phyloP scores from a whole-genome alignment of 2,888 invertebrate genomes.

The Morinoia aosen region DNA sequence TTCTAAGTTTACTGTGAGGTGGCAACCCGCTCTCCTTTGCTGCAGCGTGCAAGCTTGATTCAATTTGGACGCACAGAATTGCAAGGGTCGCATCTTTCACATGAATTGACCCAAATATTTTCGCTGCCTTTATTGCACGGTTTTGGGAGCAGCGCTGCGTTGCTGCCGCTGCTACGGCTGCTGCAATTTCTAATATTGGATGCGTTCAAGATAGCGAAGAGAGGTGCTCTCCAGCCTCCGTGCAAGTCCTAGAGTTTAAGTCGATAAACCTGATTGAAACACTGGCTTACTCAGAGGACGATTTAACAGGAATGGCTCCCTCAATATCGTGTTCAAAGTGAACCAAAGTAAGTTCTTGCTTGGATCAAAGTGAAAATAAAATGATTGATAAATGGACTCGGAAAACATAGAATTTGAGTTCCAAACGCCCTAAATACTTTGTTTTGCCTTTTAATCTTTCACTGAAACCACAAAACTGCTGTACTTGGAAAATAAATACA shows the following conservation, averaged over 20 bases:
- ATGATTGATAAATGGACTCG: background rate
- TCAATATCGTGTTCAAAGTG: background rate
- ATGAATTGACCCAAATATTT: slow-evolving; percentile 49
- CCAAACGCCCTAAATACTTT: background rate
- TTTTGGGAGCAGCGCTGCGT: background rate
- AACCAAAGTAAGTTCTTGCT: background rate
- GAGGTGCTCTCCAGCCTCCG: background rate
- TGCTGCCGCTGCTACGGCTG: background rate
- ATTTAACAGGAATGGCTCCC: background rate
- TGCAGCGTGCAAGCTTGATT: slow-evolving; percentile 16
- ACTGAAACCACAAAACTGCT: background rate
- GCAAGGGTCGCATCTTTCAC: slow-evolving; percentile 47
- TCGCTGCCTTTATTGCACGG: slow-evolving; percentile 42
- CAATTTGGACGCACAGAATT: slow-evolving; percentile 46
- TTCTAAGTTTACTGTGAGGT: slow-evolving; percentile 12
- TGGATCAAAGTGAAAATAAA: background rate
- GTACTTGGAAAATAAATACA: background rate
- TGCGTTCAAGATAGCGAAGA: slow-evolving; percentile 37
- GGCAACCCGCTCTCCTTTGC: background rate
- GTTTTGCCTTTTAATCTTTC: background rate
- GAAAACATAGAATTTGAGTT: background rate
- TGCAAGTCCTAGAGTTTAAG: background rate
- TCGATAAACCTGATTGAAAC: slow-evolving; percentile 37
- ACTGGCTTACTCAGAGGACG: slow-evolving; percentile 6
- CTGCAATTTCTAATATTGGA: slow-evolving; percentile 23